Percentiles rank a stretch among this genome's conserved stretches.
Conservation (phyloP, 2,888 invertebrate species). For the Aricia artaxerxes region DNA sequence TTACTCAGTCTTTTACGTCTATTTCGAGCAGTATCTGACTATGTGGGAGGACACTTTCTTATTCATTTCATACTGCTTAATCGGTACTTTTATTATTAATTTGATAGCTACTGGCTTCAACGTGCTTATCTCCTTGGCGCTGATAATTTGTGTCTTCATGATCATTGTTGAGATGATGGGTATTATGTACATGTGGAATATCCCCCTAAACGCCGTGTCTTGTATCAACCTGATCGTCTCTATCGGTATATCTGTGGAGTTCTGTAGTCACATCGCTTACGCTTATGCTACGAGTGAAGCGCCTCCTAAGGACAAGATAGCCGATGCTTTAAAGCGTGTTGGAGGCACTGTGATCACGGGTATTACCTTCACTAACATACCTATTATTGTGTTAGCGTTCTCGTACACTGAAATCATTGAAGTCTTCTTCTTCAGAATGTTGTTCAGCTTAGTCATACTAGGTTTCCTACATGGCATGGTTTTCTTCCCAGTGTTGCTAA, state of each 20-base stretch:
- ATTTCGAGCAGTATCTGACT: constrained; percentile 95
- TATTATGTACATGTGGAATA: constrained; percentile 94
- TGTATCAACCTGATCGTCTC: constrained; percentile 98
- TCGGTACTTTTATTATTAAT: constrained; percentile 86
- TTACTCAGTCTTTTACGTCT: constrained; percentile 96
- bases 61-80: constrained; percentile 85
- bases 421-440: constrained; percentile 97
- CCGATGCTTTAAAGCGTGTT: constrained; percentile 87
- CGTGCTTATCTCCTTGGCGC: constrained; percentile 87
- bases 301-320: constrained; percentile 81
- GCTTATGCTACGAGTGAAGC: constrained; percentile 72
- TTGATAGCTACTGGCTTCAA: constrained; percentile 87
- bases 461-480: constrained; percentile 95
- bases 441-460: constrained; percentile 94
- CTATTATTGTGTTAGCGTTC: constrained; percentile 93
- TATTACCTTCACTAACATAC: constrained; percentile 96
- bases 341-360: constrained; percentile 97
- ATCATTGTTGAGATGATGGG: constrained; percentile 92
- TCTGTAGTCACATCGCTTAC: constrained; percentile 94
- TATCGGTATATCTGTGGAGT: constrained; percentile 97
- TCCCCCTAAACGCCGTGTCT: constrained; percentile 95
- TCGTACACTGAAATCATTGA: constrained; percentile 96
- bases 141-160: constrained; percentile 87
- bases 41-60: constrained; percentile 87
- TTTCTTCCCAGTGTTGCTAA: constrained; percentile 93